A percentile compares a stretch with the other conserved stretches of the same genome.
Conservation (phyloP, 2,888 invertebrate species). For the Ectemnius cavifrons region DNA sequence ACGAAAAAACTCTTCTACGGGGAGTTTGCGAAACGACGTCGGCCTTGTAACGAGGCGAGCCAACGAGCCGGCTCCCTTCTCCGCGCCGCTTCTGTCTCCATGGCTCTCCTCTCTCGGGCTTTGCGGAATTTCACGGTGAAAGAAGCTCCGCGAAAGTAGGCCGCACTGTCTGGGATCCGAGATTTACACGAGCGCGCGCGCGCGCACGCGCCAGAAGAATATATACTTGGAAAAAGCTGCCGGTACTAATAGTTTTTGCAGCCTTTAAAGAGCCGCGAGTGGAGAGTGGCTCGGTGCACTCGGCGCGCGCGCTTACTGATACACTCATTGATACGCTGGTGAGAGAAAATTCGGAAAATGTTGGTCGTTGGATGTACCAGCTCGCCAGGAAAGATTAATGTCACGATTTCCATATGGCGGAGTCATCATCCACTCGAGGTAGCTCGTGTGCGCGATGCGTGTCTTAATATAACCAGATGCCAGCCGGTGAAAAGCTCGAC, state of each 20-base stretch:
- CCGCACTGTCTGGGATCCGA: conserved; percentile 5
- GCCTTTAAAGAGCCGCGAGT: neutral
- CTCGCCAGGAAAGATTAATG: neutral
- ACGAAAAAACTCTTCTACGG: conserved; percentile 34
- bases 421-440: too few relatives aligned
- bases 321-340: too few relatives aligned
- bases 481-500: too few relatives aligned
- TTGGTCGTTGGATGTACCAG: neutral
- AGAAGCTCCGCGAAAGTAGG: conserved; percentile 6
- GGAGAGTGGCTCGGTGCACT: neutral
- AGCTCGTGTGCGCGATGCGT: too few relatives aligned
- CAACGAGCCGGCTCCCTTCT: neutral
- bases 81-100: conserved; percentile 10
- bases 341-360: neutral
- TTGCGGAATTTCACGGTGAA: conserved; percentile 7
- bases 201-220: neutral
- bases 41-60: neutral
- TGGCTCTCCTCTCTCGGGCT: conserved; percentile 8
- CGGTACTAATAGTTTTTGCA: conserved; percentile 2
- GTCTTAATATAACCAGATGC: too few relatives aligned
- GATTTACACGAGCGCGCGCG: neutral
- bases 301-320: neutral
- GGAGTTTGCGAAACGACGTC: conserved; percentile 29
- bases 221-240: neutral
- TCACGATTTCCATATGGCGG: neutral